phyloP scores from a whole-genome alignment of 1,140 invertebrate genomes.

The Drosophila parvula region DNA sequence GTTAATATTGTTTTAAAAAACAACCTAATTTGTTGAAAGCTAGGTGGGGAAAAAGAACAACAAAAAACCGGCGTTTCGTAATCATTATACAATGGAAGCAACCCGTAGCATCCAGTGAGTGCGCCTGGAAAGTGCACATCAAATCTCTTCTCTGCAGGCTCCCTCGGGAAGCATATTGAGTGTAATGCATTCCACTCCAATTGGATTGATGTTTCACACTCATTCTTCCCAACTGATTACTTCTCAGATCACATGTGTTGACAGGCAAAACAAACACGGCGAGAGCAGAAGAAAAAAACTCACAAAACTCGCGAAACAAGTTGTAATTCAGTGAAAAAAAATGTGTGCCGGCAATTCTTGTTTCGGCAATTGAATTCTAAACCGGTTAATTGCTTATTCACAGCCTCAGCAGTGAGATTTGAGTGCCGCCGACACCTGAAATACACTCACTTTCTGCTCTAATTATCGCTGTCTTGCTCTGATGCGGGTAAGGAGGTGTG shows the following conservation, averaged over 20 bases:
- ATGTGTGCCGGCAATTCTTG: slow-evolving; percentile 35
- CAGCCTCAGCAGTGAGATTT: not conserved
- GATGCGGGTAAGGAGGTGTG: slow-evolving; percentile 11
- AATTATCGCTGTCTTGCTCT: not conserved
- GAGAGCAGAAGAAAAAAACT: slow-evolving; percentile 7
- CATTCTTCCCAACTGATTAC: slow-evolving; percentile 17
- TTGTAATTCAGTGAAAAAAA: slow-evolving; percentile 31
- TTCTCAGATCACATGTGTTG: slow-evolving; percentile 22
- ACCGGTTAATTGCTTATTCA: slow-evolving; percentile 55
- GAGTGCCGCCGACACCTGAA: slow-evolving; percentile 19
- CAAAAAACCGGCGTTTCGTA: slow-evolving; percentile 50
- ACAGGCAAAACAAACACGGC: slow-evolving; percentile 12
- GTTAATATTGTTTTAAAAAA: not conserved
- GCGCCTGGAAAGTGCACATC: slow-evolving; percentile 1
- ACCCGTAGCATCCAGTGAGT: not conserved
- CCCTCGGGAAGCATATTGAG: not conserved
- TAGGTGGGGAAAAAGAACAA: not conserved
- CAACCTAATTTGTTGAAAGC: not conserved
- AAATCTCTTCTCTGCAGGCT: not conserved
- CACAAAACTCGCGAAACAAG: slow-evolving; percentile 20
- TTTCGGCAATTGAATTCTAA: slow-evolving; percentile 44
- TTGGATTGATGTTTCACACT: slow-evolving; percentile 45
- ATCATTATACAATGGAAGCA: slow-evolving; percentile 46
- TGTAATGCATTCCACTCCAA: slow-evolving; percentile 12
- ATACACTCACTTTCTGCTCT: slow-evolving; percentile 23